These are phyloP conservation scores for Tetrao urogallus DNA, from an alignment of 2,113 vertebrate genomes.

Conservation along the genomic window DNA sequence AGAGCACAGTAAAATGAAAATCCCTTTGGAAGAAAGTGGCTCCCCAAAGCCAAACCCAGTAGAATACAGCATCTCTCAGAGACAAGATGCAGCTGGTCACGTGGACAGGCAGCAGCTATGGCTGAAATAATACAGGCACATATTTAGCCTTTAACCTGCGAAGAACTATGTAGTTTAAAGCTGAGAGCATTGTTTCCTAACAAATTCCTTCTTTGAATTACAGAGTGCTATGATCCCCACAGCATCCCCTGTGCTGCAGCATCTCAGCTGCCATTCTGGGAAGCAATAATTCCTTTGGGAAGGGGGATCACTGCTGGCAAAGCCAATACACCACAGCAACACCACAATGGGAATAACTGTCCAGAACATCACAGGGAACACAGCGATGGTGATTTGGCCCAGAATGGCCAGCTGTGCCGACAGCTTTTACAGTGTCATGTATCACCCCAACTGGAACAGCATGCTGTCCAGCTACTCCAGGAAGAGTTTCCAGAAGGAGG, in stretches of 20 bases:
- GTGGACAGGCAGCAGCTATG: background rate
- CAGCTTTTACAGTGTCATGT: constrained; percentile 91
- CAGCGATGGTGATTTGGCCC: constrained; percentile 84
- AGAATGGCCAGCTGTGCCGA: constrained; percentile 78
- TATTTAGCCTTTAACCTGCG: background rate
- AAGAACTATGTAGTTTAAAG: background rate
- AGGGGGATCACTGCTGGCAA: rapidly evolving
- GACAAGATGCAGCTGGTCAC: background rate
- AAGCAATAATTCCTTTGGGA: background rate
- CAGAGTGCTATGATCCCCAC: background rate
- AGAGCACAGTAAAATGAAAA: rapidly evolving
- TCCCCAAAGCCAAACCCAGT: background rate
- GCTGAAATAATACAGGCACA: background rate
- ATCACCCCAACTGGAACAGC: constrained; percentile 89
- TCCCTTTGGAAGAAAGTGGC: background rate
- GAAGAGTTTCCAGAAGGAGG: constrained; percentile 85
- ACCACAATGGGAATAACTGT: constrained; percentile 78
- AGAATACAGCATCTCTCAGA: background rate
- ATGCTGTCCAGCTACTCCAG: constrained; percentile 82
- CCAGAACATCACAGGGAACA: constrained; percentile 85
- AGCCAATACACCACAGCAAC: background rate
- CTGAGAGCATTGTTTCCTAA: background rate
- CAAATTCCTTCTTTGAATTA: constrained; percentile 1
- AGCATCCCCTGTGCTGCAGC: background rate
- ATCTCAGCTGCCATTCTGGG: background rate